phyloP scores from a whole-genome alignment of 2,888 invertebrate species.

The Cheilosia urbana region DNA sequence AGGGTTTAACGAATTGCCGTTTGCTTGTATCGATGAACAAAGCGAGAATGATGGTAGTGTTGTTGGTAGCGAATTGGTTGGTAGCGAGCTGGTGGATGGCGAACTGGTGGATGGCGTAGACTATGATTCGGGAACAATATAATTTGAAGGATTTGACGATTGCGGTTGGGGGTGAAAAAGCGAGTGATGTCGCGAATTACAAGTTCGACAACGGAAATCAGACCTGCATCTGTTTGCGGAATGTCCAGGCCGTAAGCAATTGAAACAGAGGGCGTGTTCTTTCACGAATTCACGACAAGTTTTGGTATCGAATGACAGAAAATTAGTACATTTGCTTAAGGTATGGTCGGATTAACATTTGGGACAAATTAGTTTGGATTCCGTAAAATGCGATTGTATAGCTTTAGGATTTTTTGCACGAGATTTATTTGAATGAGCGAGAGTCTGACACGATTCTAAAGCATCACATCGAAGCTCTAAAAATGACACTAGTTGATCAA shows the following conservation, averaged over 20 bases:
- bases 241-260: conserved; percentile 19
- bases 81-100: background rate
- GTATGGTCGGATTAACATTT: conserved; percentile 17
- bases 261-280: conserved; percentile 12
- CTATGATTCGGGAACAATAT: background rate
- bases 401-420: background rate
- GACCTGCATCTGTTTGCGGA: conserved; percentile 8
- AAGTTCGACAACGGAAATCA: too few relatives aligned
- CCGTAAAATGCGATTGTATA: background rate
- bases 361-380: background rate
- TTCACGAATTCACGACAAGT: conserved; percentile 15
- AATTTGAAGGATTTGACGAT: background rate
- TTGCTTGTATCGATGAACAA: too few relatives aligned
- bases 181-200: background rate
- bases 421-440: too few relatives aligned
- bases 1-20: too few relatives aligned
- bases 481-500: too few relatives aligned
- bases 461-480: too few relatives aligned
- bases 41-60: background rate
- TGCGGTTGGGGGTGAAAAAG: background rate
- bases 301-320: conserved; percentile 14
- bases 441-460: too few relatives aligned
- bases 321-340: background rate
- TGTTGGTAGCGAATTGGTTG: conserved; percentile 1
- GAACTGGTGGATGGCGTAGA: too few relatives aligned